Percentiles rank a stretch among this genome's conserved stretches.
phyloP scores from a whole-genome alignment of 2,797 vertebrate species.

The Staurois parvus region DNA sequence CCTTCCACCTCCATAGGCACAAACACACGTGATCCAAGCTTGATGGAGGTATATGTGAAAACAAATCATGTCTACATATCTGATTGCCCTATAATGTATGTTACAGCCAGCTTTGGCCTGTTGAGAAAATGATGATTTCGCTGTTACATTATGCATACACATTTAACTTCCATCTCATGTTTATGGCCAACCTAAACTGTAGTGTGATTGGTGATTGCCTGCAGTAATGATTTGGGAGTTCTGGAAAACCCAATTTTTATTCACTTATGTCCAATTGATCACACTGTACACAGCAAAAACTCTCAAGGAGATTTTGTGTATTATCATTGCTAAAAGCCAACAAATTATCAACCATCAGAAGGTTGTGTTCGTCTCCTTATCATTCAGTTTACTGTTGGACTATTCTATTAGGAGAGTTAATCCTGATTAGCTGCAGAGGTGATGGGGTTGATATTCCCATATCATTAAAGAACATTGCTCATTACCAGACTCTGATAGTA shows the following conservation, averaged over 20 bases:
- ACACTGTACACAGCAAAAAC: neutral
- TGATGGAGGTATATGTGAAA: no score
- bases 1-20: no score
- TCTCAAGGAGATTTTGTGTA: neutral
- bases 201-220: neutral
- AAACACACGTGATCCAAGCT: no score
- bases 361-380: constrained; percentile 17
- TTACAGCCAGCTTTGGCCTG: no score
- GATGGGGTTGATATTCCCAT: neutral
- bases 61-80: no score
- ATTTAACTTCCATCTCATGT: neutral
- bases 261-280: neutral
- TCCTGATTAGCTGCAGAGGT: neutral
- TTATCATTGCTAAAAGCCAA: neutral
- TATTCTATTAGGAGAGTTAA: constrained; percentile 10
- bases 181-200: neutral
- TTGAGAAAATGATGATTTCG: no score
- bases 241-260: neutral
- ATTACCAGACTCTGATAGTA: neutral
- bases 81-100: no score
- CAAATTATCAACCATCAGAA: neutral
- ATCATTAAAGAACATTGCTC: neutral
- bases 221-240: neutral
- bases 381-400: constrained; percentile 25
- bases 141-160: no score